Evolutionary conservation across 2,113 vertebrate genomes (phyloP).

Genomic region (Bungarus multicinctus): DNA sequence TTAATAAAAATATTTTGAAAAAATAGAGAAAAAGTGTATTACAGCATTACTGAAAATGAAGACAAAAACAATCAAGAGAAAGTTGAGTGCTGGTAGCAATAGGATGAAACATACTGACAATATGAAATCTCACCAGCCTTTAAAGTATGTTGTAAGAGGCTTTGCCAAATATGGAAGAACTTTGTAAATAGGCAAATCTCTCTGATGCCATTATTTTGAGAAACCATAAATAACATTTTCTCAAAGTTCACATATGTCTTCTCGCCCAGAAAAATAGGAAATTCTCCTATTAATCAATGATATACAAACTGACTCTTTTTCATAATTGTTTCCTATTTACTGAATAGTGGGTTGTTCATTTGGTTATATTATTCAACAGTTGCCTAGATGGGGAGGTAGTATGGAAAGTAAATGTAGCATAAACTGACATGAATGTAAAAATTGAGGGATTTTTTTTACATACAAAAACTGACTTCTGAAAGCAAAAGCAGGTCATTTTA

Average conservation of each 20-base stretch:
- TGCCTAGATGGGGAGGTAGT: slow-evolving; percentile 46
- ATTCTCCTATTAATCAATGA: slow-evolving; percentile 32
- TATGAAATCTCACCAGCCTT: neutral
- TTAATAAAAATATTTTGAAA: neutral
- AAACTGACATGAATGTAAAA: slow-evolving; percentile 20
- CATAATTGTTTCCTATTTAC: slow-evolving; percentile 48
- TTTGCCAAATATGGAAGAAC: neutral
- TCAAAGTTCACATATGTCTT: neutral
- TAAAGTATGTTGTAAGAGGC: neutral
- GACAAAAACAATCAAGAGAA: neutral
- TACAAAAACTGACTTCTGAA: slow-evolving; percentile 18
- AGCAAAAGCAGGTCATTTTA: slow-evolving; percentile 40
- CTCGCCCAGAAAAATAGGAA: neutral
- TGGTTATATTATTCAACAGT: slow-evolving; percentile 44
- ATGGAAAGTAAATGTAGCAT: slow-evolving; percentile 45
- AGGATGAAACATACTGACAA: neutral
- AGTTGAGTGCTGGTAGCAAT: neutral
- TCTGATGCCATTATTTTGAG: neutral
- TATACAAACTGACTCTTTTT: slow-evolving; percentile 30
- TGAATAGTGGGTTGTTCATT: slow-evolving; percentile 47
- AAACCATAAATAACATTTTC: neutral
- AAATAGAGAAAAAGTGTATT: neutral
- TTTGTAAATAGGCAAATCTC: neutral
- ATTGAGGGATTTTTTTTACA: slow-evolving; percentile 33
- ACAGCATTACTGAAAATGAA: neutral